phyloP scores from a whole-genome alignment of 2,888 invertebrate species.

The Agrochola lychnidis region DNA sequence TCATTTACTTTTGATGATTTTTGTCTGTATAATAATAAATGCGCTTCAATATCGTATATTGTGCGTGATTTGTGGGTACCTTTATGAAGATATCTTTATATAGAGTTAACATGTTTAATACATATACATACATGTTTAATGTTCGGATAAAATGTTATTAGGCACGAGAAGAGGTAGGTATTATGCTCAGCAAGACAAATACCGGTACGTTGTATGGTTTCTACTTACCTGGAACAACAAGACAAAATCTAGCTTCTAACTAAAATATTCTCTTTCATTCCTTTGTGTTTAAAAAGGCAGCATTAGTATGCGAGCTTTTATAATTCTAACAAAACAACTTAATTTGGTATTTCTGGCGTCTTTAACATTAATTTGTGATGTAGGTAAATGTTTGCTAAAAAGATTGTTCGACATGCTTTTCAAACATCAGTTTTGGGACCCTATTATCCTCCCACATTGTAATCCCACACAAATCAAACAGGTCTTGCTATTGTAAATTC shows the following conservation, averaged over 20 bases:
- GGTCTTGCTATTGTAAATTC: background rate
- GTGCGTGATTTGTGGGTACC: background rate
- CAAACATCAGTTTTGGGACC: no score
- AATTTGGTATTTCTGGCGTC: background rate
- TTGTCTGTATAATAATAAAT: background rate
- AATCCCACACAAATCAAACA: no score
- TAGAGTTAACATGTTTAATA: no score
- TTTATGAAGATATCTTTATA: background rate
- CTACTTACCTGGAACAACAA: background rate
- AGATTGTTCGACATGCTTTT: background rate
- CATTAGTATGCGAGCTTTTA: background rate
- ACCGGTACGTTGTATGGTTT: no score
- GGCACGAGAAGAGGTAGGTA: background rate
- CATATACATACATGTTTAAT: background rate
- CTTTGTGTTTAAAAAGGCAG: background rate
- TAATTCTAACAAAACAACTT: background rate
- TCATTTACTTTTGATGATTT: conserved; percentile 11
- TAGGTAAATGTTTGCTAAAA: background rate
- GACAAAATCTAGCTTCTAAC: background rate
- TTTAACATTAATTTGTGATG: background rate
- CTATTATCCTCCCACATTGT: no score
- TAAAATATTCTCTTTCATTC: no score
- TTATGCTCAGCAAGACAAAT: background rate
- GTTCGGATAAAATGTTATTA: background rate
- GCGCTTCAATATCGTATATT: background rate